Percentiles rank a stretch among this genome's conserved stretches.
Evolutionary conservation across 2,797 vertebrate genomes (phyloP).

Genomic region (Betta splendens): DNA sequence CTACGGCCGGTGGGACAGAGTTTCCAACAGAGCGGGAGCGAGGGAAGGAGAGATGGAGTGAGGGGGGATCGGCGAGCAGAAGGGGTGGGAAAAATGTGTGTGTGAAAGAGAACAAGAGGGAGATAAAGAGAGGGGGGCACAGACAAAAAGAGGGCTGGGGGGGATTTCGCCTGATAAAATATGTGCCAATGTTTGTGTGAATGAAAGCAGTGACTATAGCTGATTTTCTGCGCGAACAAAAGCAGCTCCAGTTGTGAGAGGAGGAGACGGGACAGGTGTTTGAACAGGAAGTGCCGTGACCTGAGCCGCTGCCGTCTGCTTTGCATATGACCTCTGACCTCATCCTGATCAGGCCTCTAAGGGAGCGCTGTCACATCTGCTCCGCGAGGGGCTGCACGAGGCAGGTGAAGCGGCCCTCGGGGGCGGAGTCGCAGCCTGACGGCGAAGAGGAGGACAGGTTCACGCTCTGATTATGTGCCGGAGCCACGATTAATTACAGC

Average conservation of each 20-base stretch:
- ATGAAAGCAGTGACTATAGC: constrained; percentile 80
- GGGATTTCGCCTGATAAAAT: constrained; percentile 81
- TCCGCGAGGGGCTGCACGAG: constrained; percentile 23
- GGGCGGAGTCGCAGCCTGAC: constrained; percentile 2
- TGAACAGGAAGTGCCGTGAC: no score
- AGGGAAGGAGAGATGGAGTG: constrained; percentile 52
- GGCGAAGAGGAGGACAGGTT: background rate
- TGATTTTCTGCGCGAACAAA: constrained; percentile 70
- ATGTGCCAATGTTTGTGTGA: constrained; percentile 79
- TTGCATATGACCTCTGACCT: constrained; percentile 14
- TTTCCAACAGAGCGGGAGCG: constrained; percentile 65
- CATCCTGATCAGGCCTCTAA: background rate
- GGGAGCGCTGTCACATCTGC: no score
- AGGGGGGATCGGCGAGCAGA: constrained; percentile 49
- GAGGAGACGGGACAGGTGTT: constrained; percentile 17
- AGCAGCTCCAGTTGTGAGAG: constrained; percentile 62
- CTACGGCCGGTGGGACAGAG: constrained; percentile 65
- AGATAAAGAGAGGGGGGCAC: constrained; percentile 68
- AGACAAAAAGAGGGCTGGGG: constrained; percentile 72
- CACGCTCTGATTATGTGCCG: constrained; percentile 7
- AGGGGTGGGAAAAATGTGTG: constrained; percentile 79
- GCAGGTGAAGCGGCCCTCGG: constrained; percentile 33
- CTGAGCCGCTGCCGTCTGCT: constrained; percentile 12
- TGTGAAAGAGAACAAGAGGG: constrained; percentile 78
- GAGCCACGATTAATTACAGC: constrained; percentile 10